Percentiles rank a stretch among this genome's conserved stretches.
Conservation (phyloP, 2,113 vertebrate species). For the Lophotis ruficrista region DNA sequence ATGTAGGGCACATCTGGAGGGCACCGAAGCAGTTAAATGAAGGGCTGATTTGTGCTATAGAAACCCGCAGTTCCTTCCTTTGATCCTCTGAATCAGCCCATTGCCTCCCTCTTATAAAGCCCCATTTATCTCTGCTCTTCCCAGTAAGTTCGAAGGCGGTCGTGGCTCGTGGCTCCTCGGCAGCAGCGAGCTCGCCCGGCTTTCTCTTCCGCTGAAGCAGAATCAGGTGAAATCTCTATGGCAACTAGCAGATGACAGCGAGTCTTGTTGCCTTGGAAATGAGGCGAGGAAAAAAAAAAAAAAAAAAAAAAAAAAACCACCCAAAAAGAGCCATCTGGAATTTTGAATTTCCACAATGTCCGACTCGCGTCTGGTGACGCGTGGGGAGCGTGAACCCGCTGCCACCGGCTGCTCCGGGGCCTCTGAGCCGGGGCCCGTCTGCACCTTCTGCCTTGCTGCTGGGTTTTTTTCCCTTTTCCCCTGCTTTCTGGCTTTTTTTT, state of each 20-base stretch:
- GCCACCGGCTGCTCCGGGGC: background rate
- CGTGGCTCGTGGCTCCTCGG: background rate
- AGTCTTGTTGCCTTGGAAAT: constrained; percentile 77
- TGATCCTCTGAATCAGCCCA: constrained; percentile 54
- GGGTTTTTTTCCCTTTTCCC: background rate
- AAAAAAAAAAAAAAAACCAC: constrained; percentile 28
- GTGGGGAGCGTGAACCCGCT: background rate
- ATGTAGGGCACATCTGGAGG: constrained; percentile 36
- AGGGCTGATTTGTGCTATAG: constrained; percentile 46
- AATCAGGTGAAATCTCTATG: constrained; percentile 78
- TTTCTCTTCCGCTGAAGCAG: constrained; percentile 59
- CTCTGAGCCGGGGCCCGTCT: background rate
- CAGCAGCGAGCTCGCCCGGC: background rate
- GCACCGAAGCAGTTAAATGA: constrained; percentile 47
- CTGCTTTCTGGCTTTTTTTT: background rate
- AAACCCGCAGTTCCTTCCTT: constrained; percentile 43
- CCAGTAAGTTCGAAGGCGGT: constrained; percentile 33
- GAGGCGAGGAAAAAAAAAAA: constrained; percentile 54
- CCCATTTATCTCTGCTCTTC: constrained; percentile 32
- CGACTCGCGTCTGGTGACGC: background rate
- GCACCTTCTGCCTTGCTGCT: background rate
- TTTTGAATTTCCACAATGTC: constrained; percentile 57
- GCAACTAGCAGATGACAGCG: constrained; percentile 75
- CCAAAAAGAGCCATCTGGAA: constrained; percentile 57
- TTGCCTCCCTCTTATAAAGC: constrained; percentile 41